Conservation (phyloP, 2,113 vertebrate genomes). For the Anarhynchus alexandrinus region DNA sequence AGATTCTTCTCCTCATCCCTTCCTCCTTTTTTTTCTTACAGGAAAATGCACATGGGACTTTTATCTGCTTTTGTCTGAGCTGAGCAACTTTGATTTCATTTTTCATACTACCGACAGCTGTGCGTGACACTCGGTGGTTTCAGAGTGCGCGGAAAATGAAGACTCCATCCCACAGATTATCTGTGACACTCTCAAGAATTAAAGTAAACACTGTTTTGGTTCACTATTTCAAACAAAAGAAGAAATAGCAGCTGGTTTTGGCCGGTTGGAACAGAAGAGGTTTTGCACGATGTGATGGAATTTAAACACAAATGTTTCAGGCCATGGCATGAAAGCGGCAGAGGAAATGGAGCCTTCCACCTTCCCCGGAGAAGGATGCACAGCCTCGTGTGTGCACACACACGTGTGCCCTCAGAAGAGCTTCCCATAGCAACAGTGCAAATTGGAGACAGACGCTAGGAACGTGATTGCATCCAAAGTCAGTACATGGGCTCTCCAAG, state of each 20-base stretch:
- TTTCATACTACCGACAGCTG: conserved; percentile 23
- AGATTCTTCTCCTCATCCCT: background rate
- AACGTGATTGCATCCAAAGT: background rate
- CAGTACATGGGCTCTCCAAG: background rate
- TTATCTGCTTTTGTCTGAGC: conserved; percentile 12
- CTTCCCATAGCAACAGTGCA: background rate
- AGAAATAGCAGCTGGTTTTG: conserved; percentile 44
- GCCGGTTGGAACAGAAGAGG: background rate
- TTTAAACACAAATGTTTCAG: conserved; percentile 27
- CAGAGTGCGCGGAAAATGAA: conserved; percentile 9
- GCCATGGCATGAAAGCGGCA: background rate
- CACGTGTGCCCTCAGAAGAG: background rate
- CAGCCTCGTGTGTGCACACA: background rate
- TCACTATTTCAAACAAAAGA: conserved; percentile 44
- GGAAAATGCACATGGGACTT: background rate
- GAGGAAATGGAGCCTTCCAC: background rate
- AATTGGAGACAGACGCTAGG: background rate
- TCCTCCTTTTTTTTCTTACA: background rate
- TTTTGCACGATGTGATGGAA: background rate
- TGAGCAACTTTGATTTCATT: background rate
- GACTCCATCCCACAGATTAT: conserved; percentile 53
- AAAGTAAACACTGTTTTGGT: conserved; percentile 41
- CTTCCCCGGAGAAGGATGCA: background rate
- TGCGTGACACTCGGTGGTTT: background rate
- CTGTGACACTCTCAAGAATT: conserved; percentile 42